Evolutionary conservation across 2,113 vertebrate genomes (phyloP).

Genomic region (Protomyctophum bolini): DNA sequence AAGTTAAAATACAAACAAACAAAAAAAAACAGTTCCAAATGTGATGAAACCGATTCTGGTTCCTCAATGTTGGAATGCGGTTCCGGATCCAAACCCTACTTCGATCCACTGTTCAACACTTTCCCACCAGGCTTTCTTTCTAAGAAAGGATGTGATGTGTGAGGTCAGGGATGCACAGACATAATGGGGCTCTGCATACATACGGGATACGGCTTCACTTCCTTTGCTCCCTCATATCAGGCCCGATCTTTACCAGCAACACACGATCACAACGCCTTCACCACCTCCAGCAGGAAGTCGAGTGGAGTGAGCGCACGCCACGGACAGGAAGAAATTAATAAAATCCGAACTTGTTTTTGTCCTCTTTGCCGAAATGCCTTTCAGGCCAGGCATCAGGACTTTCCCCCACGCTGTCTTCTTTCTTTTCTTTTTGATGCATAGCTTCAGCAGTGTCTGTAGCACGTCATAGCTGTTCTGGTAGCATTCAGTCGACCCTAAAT

Average conservation of each 20-base stretch:
- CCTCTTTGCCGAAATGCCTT: conserved; percentile 67
- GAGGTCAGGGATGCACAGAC: background rate
- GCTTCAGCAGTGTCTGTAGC: too few species aligned
- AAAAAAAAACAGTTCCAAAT: too few species aligned
- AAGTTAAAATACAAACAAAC: too few species aligned
- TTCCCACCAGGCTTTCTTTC: too few species aligned
- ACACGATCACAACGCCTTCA: conserved; percentile 38
- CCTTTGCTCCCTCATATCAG: conserved; percentile 55
- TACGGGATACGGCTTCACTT: conserved; percentile 45
- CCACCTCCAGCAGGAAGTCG: conserved; percentile 73
- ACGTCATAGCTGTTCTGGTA: too few species aligned
- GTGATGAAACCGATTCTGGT: too few species aligned
- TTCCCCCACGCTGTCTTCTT: conserved; percentile 24
- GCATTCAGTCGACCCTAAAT: too few species aligned
- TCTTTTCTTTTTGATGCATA: conserved; percentile 35
- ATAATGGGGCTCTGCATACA: conserved; percentile 16
- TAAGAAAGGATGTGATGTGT: too few species aligned
- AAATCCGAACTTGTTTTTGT: conserved; percentile 59
- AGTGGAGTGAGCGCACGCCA: conserved; percentile 32
- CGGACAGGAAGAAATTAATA: conserved; percentile 53
- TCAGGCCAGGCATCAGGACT: conserved; percentile 61
- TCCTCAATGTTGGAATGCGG: too few species aligned
- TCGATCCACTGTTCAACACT: too few species aligned
- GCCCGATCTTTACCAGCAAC: conserved; percentile 61
- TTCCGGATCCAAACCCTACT: too few species aligned